Percentiles rank a stretch among this genome's conserved stretches.
These are phyloP conservation scores for Penaeus indicus DNA, from an alignment of 1,140 invertebrate species.

Conservation along the genomic window DNA sequence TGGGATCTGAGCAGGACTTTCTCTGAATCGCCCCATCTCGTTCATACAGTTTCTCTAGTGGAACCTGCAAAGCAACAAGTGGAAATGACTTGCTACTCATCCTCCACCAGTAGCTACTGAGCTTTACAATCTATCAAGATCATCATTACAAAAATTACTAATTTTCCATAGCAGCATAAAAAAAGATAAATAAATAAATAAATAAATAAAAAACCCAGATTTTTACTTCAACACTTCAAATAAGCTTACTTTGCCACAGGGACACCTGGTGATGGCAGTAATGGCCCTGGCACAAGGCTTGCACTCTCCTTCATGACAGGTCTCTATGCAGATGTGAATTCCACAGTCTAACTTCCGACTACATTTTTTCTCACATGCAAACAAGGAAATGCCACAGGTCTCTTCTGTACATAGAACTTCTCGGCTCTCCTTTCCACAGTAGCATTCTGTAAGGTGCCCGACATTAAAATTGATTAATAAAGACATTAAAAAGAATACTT, in stretches of 20 bases:
- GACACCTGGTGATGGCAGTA: conserved; percentile 60
- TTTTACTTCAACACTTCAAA: too few species aligned
- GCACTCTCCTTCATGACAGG: conserved; percentile 69
- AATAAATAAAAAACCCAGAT: neutral
- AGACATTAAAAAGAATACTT: too few species aligned
- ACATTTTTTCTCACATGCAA: conserved; percentile 71
- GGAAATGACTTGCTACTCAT: too few species aligned
- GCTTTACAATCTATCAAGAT: too few species aligned
- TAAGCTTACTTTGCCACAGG: conserved; percentile 59
- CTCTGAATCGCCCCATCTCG: conserved; percentile 67
- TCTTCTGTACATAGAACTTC: conserved; percentile 73
- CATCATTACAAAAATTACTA: too few species aligned
- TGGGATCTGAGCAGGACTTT: conserved; percentile 83
- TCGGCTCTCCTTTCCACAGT: conserved; percentile 74
- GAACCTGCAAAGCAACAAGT: conserved; percentile 29
- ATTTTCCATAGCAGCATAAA: too few species aligned
- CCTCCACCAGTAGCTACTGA: too few species aligned
- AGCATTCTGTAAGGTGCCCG: conserved; percentile 74
- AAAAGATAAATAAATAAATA: neutral
- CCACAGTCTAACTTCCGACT: conserved; percentile 68
- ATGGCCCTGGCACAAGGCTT: conserved; percentile 70
- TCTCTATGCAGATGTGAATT: conserved; percentile 68
- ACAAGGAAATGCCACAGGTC: conserved; percentile 68
- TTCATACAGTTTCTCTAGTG: conserved; percentile 59
- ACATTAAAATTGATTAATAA: conserved; percentile 27